Evolutionary conservation across 2,113 vertebrate genomes (phyloP), one percentile per base, ranked within the genome.

Genomic region (Cyanoramphus novaezelandiae): DNA sequence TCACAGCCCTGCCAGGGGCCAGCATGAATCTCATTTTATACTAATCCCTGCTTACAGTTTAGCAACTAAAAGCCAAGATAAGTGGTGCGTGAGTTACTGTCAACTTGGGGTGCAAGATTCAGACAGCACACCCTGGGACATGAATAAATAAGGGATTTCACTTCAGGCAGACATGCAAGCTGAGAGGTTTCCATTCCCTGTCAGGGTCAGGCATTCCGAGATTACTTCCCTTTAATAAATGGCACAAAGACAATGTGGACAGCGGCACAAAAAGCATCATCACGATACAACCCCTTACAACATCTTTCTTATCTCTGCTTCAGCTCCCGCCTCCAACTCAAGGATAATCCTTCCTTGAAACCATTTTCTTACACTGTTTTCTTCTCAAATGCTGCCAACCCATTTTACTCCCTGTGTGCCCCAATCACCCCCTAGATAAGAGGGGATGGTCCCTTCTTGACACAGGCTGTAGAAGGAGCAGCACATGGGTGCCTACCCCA

Each of bases 341-440:
- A 77, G 46, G 12, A 49, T 2, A 80, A 44, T 28, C 23, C 13
- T 94, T 27, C 74, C 39, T 55, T 43, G 39, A 91, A 68, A 13
- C 5, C 7, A 2, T 23, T 63, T 71, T 65, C 25, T 72, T 64
- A 12, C 27, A 19, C 7, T 55, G 29, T 50, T 68, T 85, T 59
- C 17, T 79, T 79, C 59, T 53, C 43, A 64, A 53, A 72, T 49
- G 13, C 25, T 77, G 47, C 63, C 19, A 79, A 41, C 11, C 31
- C 10, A 21, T 62, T 27, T 69, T 77, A n/a, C 11, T 77, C 18
- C 9, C 3, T 0, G 0, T n/a, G 50, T 85, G n/a, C 18, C 35
- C 63, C 39, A 91, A 4, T 17, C 37, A 86, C 12, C 8, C 10
- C 5, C 49, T n/a, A 29, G 25, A 3, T 65, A 57, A 69, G 41